Evolutionary conservation across 2,888 invertebrate genomes (phyloP).

Genomic region (Morpho achilles): DNA sequence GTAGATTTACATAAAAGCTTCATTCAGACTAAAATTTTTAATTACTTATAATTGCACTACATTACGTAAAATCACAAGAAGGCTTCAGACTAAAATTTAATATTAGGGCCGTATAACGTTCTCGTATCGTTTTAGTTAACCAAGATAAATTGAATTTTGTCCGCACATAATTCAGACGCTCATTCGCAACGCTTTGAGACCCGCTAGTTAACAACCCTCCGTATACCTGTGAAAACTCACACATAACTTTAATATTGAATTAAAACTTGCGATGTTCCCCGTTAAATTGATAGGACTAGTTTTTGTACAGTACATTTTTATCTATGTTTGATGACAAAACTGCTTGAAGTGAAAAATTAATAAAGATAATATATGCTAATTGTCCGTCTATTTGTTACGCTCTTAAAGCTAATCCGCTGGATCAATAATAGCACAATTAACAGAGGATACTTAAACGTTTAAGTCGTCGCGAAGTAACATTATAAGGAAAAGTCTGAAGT

Average conservation of each 20-base stretch:
- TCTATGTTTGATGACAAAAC: no score
- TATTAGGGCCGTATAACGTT: constrained; percentile 9
- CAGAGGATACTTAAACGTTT: no score
- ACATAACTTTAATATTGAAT: constrained; percentile 23
- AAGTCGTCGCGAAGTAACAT: no score
- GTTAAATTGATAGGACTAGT: background rate
- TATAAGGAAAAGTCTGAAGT: no score
- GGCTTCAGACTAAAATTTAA: constrained; percentile 7
- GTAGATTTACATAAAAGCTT: no score
- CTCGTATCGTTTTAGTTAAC: constrained; percentile 16
- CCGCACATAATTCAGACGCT: constrained; percentile 16
- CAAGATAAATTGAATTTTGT: constrained; percentile 21
- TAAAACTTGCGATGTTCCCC: constrained; percentile 10
- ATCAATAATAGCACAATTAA: no score
- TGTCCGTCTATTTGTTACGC: no score
- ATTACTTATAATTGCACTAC: no score
- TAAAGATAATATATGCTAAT: no score
- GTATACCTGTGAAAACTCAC: constrained; percentile 22
- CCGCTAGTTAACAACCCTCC: constrained; percentile 12
- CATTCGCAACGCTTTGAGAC: constrained; percentile 9
- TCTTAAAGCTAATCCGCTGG: no score
- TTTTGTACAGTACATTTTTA: no score
- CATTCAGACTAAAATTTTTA: background rate
- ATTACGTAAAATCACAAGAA: background rate
- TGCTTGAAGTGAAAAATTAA: no score